phyloP scores from a whole-genome alignment of 1,140 invertebrate genomes.

The Drosophila ohnishii region DNA sequence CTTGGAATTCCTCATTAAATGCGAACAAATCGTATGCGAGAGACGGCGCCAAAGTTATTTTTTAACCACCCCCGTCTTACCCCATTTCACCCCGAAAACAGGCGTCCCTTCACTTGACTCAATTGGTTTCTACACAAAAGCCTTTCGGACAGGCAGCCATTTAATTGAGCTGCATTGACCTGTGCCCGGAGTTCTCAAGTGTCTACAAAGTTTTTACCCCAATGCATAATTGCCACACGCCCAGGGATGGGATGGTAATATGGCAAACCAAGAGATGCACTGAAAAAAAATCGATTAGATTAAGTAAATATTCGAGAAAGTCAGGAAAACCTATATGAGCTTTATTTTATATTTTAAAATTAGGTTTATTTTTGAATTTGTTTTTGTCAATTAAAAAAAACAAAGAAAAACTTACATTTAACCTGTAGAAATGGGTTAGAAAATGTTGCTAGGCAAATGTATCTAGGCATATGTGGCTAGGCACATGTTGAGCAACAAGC shows the following conservation, averaged over 20 bases:
- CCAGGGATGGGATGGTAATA: constrained; percentile 3
- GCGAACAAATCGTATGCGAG: constrained; percentile 18
- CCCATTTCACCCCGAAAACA: constrained; percentile 16
- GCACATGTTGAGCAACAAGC: not conserved
- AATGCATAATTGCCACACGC: constrained; percentile 55
- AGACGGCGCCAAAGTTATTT: constrained; percentile 57
- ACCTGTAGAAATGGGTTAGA: rapidly evolving
- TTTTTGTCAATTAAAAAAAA: not conserved
- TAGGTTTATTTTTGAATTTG: not conserved
- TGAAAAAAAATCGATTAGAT: too few relatives aligned
- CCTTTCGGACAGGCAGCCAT: constrained; percentile 36
- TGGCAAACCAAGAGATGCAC: too few relatives aligned
- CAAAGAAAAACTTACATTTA: not conserved
- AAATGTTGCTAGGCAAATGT: not conserved
- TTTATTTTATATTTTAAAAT: not conserved
- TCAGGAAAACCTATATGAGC: too few relatives aligned
- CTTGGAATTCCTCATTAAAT: constrained; percentile 53
- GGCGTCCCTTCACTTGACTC: constrained; percentile 29
- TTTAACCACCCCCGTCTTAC: constrained; percentile 6
- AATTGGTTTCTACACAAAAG: constrained; percentile 38
- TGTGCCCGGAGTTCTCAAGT: constrained; percentile 57
- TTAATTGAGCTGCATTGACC: constrained; percentile 74
- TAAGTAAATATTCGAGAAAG: too few relatives aligned
- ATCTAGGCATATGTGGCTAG: not conserved
- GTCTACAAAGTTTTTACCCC: constrained; percentile 51